A percentile compares a stretch with the other conserved stretches of the same genome.
phyloP scores from a whole-genome alignment of 2,888 invertebrate species.

The Meandrusa payeni region DNA sequence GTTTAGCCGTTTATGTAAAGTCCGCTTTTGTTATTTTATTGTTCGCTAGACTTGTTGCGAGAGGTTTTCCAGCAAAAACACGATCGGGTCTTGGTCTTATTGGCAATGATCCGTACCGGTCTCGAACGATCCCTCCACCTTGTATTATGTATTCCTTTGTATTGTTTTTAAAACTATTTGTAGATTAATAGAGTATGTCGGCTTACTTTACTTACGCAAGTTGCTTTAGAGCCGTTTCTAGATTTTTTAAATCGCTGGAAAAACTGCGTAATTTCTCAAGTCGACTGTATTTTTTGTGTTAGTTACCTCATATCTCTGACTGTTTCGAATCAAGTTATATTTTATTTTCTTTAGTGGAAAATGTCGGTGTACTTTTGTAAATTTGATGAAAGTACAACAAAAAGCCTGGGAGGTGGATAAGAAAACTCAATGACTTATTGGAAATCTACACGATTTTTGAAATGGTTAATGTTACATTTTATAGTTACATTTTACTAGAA shows the following conservation, averaged over 20 bases:
- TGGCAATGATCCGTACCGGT: conserved; percentile 18
- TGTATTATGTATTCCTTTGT: conserved; percentile 5
- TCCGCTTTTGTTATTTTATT: conserved; percentile 46
- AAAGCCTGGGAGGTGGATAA: too few relatives aligned
- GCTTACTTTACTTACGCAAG: conserved; percentile 11
- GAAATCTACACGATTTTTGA: too few relatives aligned
- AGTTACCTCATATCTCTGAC: too few relatives aligned
- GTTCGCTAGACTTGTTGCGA: conserved; percentile 20
- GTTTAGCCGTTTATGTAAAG: conserved; percentile 62
- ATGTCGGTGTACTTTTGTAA: too few relatives aligned
- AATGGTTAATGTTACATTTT: too few relatives aligned
- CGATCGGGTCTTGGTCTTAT: conserved; percentile 16
- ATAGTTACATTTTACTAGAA: too few relatives aligned
- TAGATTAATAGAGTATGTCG: conserved; percentile 18
- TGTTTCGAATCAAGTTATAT: too few relatives aligned
- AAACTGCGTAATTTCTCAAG: conserved; percentile 3
- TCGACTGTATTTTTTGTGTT: too few relatives aligned
- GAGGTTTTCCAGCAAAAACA: conserved; percentile 23
- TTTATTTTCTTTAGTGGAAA: too few relatives aligned
- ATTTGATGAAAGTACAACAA: too few relatives aligned
- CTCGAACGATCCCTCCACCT: background rate
- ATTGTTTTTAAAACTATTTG: conserved; percentile 13
- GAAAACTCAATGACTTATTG: too few relatives aligned
- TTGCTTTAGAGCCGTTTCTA: background rate
- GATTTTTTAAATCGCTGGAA: background rate